Conservation (phyloP, 2,888 invertebrate species). For the Andrena flavipes region DNA sequence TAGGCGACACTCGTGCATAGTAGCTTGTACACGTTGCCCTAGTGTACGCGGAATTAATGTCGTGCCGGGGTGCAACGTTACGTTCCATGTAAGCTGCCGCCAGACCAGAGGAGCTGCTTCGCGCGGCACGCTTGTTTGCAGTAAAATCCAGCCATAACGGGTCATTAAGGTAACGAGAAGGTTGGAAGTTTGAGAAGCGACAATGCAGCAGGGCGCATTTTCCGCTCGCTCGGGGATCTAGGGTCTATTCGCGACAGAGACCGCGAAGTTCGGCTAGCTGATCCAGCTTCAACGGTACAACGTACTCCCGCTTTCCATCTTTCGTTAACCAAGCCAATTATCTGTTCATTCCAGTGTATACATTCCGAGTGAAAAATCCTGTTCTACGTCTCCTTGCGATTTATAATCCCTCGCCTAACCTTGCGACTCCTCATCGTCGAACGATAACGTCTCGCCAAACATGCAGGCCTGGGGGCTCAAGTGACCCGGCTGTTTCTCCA, state of each 20-base stretch:
- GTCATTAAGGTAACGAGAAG: conserved; percentile 5
- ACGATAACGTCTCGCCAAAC: conserved; percentile 3
- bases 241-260: conserved; percentile 15
- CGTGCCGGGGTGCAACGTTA: conserved; percentile 6
- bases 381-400: not conserved
- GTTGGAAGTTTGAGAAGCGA: not conserved
- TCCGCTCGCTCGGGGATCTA: not conserved
- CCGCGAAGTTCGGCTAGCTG: not conserved
- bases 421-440: not conserved
- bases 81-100: not conserved
- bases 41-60: conserved; percentile 20
- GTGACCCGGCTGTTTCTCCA: conserved; percentile 3
- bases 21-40: conserved; percentile 2
- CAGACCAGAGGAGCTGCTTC: not conserved
- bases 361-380: conserved; percentile 1
- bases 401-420: not conserved
- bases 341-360: not conserved
- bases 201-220: not conserved
- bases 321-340: not conserved
- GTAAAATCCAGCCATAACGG: not conserved
- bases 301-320: conserved; percentile 16
- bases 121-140: not conserved
- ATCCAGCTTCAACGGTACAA: not conserved
- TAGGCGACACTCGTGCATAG: not conserved
- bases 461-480: not conserved